Evolutionary conservation across 2,888 invertebrate genomes (phyloP).

Genomic region (Monochamus alternatus): DNA sequence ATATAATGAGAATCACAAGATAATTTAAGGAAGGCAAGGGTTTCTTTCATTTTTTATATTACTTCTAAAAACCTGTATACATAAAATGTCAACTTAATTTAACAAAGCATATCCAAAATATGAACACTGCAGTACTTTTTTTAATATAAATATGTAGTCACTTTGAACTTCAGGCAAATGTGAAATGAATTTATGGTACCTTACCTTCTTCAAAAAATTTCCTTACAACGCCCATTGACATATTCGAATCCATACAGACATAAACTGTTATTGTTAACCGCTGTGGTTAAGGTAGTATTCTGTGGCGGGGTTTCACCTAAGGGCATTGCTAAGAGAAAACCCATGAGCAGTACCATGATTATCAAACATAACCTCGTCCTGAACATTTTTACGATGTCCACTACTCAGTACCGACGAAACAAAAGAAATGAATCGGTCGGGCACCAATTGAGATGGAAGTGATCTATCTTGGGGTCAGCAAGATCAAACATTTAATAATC

Average conservation of each 20-base stretch:
- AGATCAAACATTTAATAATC: conserved; percentile 34
- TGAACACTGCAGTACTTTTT: no score
- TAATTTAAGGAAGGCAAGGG: no score
- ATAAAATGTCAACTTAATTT: no score
- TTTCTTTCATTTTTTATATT: no score
- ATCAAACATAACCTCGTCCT: conserved; percentile 24
- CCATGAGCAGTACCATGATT: conserved; percentile 10
- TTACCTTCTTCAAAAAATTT: conserved; percentile 30
- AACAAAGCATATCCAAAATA: no score
- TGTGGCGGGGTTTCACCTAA: conserved; percentile 7
- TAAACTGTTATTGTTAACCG: conserved; percentile 19
- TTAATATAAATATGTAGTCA: no score
- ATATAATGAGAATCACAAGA: no score
- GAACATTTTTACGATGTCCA: conserved; percentile 14
- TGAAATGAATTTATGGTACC: neutral
- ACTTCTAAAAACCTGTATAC: no score
- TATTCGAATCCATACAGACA: conserved; percentile 32
- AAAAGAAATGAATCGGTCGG: conserved; percentile 40
- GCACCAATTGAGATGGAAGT: conserved; percentile 40
- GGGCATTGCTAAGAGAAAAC: conserved; percentile 15
- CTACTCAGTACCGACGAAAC: conserved; percentile 25
- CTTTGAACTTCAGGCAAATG: no score
- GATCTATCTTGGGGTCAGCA: conserved; percentile 31
- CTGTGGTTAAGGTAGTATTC: neutral
- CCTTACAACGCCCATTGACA: conserved; percentile 24